Evolutionary conservation across 1,140 invertebrate genomes (phyloP), one percentile per base, ranked within the genome.

Genomic region (Drosophila lacertosa): DNA sequence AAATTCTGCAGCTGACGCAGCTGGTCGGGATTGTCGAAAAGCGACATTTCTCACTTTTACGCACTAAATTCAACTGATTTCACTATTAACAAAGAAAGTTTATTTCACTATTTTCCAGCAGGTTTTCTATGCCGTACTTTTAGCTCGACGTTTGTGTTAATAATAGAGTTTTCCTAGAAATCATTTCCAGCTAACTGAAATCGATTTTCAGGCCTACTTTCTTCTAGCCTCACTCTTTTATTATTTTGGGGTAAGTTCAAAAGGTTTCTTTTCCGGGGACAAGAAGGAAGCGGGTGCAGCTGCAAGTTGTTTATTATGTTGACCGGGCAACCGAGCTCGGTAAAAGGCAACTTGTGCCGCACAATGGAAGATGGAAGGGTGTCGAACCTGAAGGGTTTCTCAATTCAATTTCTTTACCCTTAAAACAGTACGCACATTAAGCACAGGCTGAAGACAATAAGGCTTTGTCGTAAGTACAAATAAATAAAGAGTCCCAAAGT

Each of bases 21-120:
- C 55, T 81, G 78, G 15, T 91, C 89, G 0, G 77, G 79, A 77
- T 86, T 80, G 11, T 91, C 83, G 32, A 91, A 91, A 2, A 90
- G 13, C 26, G 89, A 89, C 89, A 91, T 91, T 35, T 53, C 16
- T 22, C 39, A 33, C 11, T 37, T 3, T 53, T 45, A 37, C 45
- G 35, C n/a, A 26, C 42, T 22, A 5, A 0, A 29, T n/a, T 20
- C 44, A 53, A 7, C 15, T 42, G 18, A 45, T 29, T 29, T 0
- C 5, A 29, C n/a, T 48, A 32, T 37, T 62, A 47, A 0, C 22
- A 13, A 54, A 13, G 29, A 13, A 57, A 5, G 39, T 15, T 11
- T 11, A 39, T 32, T 42, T 32, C 22, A n/a, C 10, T 24, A 20
- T 32, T 54, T 60, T 40, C 4, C 0, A 29, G 33, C 15, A 11